Conservation (phyloP, 2,797 vertebrate species). For the Helarctos malayanus region DNA sequence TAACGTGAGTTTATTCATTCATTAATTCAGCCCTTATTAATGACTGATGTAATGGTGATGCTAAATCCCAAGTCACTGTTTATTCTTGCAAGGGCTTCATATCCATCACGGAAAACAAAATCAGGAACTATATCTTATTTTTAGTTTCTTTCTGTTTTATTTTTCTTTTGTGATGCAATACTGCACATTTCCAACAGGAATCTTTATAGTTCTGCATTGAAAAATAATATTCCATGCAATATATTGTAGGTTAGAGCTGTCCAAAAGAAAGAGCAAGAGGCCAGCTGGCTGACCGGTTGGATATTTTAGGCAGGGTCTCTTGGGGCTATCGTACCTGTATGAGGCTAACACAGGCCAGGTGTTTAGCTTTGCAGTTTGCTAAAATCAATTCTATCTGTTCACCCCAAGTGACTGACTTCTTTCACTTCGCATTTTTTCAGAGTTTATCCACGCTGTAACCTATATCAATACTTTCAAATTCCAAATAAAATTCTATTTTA, state of each 20-base stretch:
- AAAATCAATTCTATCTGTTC: slow-evolving; percentile 20
- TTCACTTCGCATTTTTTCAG: not conserved
- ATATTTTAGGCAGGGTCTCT: not conserved
- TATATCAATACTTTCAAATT: not conserved
- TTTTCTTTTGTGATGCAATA: slow-evolving; percentile 26
- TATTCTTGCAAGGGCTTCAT: not conserved
- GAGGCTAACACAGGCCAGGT: not conserved
- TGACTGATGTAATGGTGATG: not conserved
- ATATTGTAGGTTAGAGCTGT: not conserved
- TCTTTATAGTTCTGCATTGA: not conserved
- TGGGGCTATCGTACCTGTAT: not conserved
- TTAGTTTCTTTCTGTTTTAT: slow-evolving; percentile 19
- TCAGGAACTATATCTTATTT: not conserved
- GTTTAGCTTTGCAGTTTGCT: not conserved
- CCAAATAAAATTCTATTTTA: slow-evolving; percentile 24
- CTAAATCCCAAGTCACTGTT: not conserved
- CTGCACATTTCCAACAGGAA: not conserved
- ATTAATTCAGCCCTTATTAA: not conserved
- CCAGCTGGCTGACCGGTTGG: not conserved
- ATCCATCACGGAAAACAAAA: slow-evolving; percentile 9
- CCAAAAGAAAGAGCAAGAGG: not conserved
- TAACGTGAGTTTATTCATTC: not conserved
- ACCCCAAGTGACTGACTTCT: not conserved
- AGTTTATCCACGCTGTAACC: not conserved
- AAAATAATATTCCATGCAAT: not conserved